phyloP scores from a whole-genome alignment of 2,797 vertebrate genomes.

The Erpetoichthys calabaricus region DNA sequence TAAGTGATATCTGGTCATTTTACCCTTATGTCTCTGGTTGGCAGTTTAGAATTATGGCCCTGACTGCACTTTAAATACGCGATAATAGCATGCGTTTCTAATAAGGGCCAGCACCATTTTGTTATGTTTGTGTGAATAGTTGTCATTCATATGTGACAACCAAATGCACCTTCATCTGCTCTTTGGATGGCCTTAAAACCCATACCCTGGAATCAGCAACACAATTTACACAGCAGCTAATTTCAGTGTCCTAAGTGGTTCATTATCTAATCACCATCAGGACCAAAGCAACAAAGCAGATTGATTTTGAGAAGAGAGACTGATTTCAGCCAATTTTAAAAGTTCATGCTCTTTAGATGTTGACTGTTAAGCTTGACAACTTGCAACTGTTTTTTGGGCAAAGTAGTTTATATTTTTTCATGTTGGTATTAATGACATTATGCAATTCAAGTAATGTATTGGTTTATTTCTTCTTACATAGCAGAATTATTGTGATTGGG shows the following conservation, averaged over 20 bases:
- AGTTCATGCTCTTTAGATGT: conserved; percentile 52
- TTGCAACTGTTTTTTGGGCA: too few species aligned
- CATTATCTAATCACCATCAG: conserved; percentile 96
- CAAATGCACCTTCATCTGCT: conserved; percentile 65
- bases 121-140: conserved; percentile 62
- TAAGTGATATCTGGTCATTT: conserved; percentile 66
- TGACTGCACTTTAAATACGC: conserved; percentile 67
- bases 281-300: conserved; percentile 75
- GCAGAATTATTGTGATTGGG: too few species aligned
- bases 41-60: conserved; percentile 70
- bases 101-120: conserved; percentile 64
- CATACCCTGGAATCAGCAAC: conserved; percentile 75
- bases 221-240: conserved; percentile 83
- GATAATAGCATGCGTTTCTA: conserved; percentile 66
- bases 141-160: conserved; percentile 67
- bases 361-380: conserved; percentile 4
- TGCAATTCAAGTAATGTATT: too few species aligned
- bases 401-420: too few species aligned
- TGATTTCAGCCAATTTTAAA: conserved; percentile 49
- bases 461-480: too few species aligned
- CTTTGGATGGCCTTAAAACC: conserved; percentile 59
- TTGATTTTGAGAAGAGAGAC: conserved; percentile 70
- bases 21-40: conserved; percentile 62
- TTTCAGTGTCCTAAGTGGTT: conserved; percentile 85
- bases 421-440: too few species aligned